Evolutionary conservation across 2,888 invertebrate genomes (phyloP), one percentile per base, ranked within the genome.

Genomic region (Mimumesa dahlbomi): DNA sequence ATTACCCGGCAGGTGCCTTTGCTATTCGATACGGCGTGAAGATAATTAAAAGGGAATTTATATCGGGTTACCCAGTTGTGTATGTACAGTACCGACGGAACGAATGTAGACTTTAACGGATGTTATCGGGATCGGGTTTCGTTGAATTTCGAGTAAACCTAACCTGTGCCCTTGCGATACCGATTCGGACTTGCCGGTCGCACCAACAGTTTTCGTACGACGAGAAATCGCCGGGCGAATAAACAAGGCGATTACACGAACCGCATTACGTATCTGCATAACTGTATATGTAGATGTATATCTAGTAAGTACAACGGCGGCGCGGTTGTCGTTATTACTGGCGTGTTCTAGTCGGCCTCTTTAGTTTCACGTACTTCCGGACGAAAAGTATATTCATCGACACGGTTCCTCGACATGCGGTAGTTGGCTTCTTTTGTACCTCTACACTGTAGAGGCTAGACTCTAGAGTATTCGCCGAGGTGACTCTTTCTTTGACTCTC

Each of bases 361-460:
- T 68, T 53, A n/a, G 31, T 13, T 43, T 29, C 13, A 3, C 29
- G 29, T 31, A 59, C 45, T 54, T 64, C 49, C 69, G 38, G 49
- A 9, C 4, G 7, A 25, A 25, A 16, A 45, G 31, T 40, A n/a
- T 25, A 57, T 58, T 49, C 65, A 34, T 46, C 31, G 19, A 46
- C 46, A 43, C 48, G 25, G 22, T 13, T 16, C 14, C 6, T 22
- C 42, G 2, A 5, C 4, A 6, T n/a, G 5, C 22, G 57, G 6
- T 16, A 18, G 21, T 29, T 13, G 7, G 31, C 18, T 11, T 4
- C 6, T 31, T 36, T 43, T 46, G 29, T 48, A 29, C 7, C 31
- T 34, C 14, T 21, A 5, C 34, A 3, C 25, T 3, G 4, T 3
- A 25, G 7, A 25, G 3, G 25, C 4, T 25, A 25, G 13, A 29